phyloP scores from a whole-genome alignment of 2,113 vertebrate species.

The Lampris megalopsis region DNA sequence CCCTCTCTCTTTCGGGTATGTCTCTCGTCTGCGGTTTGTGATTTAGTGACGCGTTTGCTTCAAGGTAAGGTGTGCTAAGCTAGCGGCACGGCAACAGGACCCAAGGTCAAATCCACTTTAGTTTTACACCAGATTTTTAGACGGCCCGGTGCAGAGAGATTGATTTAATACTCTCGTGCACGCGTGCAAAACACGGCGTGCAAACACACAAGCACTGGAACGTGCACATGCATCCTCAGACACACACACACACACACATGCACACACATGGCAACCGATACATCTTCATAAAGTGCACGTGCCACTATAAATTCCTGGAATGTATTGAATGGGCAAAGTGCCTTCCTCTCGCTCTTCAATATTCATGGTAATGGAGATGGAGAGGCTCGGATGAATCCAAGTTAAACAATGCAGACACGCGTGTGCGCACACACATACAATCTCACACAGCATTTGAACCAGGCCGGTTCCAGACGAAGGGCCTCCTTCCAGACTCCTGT shows the following conservation, averaged over 20 bases:
- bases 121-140: constrained; percentile 59
- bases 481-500: background rate
- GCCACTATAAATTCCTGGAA: constrained; percentile 56
- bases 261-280: constrained; percentile 31
- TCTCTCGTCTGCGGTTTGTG: constrained; percentile 11
- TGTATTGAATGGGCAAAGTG: constrained; percentile 53
- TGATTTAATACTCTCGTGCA: constrained; percentile 45
- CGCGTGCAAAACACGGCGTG: constrained; percentile 52
- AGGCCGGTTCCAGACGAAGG: constrained; percentile 1
- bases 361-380: constrained; percentile 55
- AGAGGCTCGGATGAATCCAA: constrained; percentile 14
- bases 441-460: background rate
- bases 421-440: background rate
- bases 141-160: constrained; percentile 46
- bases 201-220: background rate
- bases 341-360: constrained; percentile 41
- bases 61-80: constrained; percentile 38
- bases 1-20: background rate
- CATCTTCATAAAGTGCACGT: constrained; percentile 63
- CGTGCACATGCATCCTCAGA: background rate
- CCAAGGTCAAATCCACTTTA: constrained; percentile 63
- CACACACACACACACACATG: constrained; percentile 9
- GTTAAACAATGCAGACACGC: constrained; percentile 17
- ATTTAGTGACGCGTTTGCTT: constrained; percentile 55
- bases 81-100: constrained; percentile 49